Percentiles rank a stretch among this genome's conserved stretches.
These are phyloP conservation scores for Scolopax rusticola DNA, from an alignment of 2,797 vertebrate species.

Conservation along the genomic window DNA sequence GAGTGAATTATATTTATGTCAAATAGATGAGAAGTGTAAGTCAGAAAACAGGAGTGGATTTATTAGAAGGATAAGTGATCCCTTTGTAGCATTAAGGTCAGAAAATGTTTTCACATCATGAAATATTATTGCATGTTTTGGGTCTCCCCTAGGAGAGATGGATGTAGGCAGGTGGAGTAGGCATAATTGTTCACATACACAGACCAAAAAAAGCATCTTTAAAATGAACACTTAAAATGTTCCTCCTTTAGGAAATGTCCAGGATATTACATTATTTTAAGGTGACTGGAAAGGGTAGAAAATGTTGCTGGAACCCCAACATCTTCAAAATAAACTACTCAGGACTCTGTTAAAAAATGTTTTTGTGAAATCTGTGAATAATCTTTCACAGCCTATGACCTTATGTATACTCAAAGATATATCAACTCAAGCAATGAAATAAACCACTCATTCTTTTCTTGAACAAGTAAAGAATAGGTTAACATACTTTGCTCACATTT, in stretches of 20 bases:
- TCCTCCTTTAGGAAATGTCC: neutral
- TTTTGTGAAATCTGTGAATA: neutral
- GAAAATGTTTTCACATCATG: neutral
- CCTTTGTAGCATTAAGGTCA: neutral
- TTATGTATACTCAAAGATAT: neutral
- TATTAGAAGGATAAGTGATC: neutral
- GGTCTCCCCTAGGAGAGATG: neutral
- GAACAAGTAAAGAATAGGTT: neutral
- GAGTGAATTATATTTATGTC: neutral
- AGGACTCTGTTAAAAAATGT: neutral
- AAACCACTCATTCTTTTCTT: neutral
- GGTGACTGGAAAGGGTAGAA: neutral
- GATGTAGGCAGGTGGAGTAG: neutral
- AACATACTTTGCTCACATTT: neutral
- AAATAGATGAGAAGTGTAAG: neutral
- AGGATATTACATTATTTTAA: neutral
- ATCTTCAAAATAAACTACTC: neutral
- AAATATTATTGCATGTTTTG: neutral
- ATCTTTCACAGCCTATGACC: neutral
- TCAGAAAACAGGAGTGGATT: neutral
- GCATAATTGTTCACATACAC: neutral
- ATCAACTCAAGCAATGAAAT: neutral
- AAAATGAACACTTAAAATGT: neutral
- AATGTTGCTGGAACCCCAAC: neutral
- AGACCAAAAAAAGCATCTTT: neutral